phyloP scores from a whole-genome alignment of 2,797 vertebrate genomes.

The Chiloscyllium punctatum region DNA sequence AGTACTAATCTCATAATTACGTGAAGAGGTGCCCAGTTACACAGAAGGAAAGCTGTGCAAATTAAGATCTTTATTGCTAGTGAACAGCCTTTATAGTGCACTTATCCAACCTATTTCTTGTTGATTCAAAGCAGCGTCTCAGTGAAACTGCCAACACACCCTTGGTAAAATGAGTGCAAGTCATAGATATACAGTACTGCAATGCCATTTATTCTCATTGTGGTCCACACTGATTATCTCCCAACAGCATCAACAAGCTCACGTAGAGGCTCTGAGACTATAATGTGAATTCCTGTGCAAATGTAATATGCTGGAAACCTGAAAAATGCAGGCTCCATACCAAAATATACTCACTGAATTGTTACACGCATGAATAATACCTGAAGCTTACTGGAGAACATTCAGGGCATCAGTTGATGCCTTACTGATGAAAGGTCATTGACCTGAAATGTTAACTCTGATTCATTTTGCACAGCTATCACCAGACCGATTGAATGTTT shows the following conservation, averaged over 20 bases:
- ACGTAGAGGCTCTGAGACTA: background rate
- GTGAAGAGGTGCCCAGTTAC: background rate
- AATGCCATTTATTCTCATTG: background rate
- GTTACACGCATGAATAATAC: background rate
- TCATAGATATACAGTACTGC: background rate
- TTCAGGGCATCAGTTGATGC: background rate
- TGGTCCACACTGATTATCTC: background rate
- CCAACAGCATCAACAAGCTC: background rate
- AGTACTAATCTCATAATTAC: slow-evolving; percentile 1
- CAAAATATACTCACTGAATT: background rate
- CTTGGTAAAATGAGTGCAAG: background rate
- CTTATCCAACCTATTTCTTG: background rate
- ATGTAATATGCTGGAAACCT: background rate
- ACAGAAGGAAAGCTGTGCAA: background rate
- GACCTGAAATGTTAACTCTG: too few species aligned
- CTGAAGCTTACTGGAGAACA: background rate
- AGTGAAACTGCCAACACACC: background rate
- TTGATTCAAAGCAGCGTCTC: background rate
- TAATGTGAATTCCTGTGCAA: background rate
- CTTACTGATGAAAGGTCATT: background rate
- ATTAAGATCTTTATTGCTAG: slow-evolving; percentile 23
- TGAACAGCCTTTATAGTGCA: background rate
- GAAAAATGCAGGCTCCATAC: background rate
- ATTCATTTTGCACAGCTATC: too few species aligned
- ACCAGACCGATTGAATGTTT: too few species aligned